These are phyloP conservation scores for Rhingia campestris DNA, from an alignment of 2,888 invertebrate genomes.

Conservation along the genomic window DNA sequence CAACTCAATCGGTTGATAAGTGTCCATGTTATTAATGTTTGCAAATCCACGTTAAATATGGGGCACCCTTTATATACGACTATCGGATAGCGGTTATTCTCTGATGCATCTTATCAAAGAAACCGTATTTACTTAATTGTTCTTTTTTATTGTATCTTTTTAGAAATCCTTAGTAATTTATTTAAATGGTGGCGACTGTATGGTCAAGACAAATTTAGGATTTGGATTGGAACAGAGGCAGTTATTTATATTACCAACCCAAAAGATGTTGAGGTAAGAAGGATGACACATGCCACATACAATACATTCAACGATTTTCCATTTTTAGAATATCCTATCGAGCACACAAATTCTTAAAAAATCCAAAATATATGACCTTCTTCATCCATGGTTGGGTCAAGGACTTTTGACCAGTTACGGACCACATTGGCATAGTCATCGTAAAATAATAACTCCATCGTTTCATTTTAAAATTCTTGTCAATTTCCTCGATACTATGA, in stretches of 20 bases:
- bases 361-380: conserved; percentile 81
- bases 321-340: conserved; percentile 77
- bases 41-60: too few species aligned
- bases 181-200: conserved; percentile 77
- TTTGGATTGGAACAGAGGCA: conserved; percentile 77
- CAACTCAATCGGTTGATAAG: too few species aligned
- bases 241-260: conserved; percentile 75
- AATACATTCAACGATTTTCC: background rate
- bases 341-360: conserved; percentile 83
- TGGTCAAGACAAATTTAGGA: conserved; percentile 72
- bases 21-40: too few species aligned
- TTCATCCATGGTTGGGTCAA: conserved; percentile 83
- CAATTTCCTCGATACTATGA: conserved; percentile 83
- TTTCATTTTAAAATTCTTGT: conserved; percentile 84
- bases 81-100: too few species aligned
- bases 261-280: conserved; percentile 77
- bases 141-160: background rate
- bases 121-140: background rate
- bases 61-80: too few species aligned
- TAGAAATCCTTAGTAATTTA: conserved; percentile 76
- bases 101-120: background rate
- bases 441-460: conserved; percentile 84
- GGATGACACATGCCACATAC: background rate
- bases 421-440: conserved; percentile 83
- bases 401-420: conserved; percentile 83